These are phyloP conservation scores for Galerucella pusilla DNA, from an alignment of 2,888 invertebrate genomes.

Conservation along the genomic window DNA sequence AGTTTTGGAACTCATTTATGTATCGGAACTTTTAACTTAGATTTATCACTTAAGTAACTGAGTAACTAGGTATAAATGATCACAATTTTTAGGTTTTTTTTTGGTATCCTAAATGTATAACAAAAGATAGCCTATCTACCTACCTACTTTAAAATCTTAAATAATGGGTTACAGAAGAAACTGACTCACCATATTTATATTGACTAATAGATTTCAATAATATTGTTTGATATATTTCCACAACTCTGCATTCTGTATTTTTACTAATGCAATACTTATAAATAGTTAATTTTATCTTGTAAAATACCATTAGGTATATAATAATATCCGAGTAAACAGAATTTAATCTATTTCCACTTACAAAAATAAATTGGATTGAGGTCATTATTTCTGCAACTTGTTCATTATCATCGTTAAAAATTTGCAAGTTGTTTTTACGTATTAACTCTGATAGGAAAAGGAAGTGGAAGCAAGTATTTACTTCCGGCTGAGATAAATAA, in stretches of 20 bases:
- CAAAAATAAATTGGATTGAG: not conserved
- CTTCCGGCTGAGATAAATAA: constrained; percentile 35
- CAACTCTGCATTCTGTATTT: too few relatives aligned
- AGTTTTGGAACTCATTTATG: not conserved
- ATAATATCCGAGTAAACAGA: not conserved
- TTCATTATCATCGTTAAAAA: constrained; percentile 19
- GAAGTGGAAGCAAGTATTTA: constrained; percentile 36
- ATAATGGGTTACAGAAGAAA: too few relatives aligned
- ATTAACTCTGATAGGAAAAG: constrained; percentile 25
- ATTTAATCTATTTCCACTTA: not conserved
- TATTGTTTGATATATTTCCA: too few relatives aligned
- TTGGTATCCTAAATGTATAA: too few relatives aligned
- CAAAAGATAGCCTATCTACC: too few relatives aligned
- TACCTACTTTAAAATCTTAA: too few relatives aligned
- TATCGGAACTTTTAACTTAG: not conserved
- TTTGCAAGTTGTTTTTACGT: constrained; percentile 30
- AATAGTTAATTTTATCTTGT: too few relatives aligned
- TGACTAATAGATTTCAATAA: too few relatives aligned
- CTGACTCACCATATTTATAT: too few relatives aligned
- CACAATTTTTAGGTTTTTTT: too few relatives aligned
- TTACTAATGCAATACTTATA: too few relatives aligned
- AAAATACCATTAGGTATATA: not conserved
- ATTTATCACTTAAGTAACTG: not conserved
- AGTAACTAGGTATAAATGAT: too few relatives aligned
- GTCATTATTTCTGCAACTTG: constrained; percentile 4